phyloP scores from a whole-genome alignment of 2,888 invertebrate species.

The Serrognathus titanus region DNA sequence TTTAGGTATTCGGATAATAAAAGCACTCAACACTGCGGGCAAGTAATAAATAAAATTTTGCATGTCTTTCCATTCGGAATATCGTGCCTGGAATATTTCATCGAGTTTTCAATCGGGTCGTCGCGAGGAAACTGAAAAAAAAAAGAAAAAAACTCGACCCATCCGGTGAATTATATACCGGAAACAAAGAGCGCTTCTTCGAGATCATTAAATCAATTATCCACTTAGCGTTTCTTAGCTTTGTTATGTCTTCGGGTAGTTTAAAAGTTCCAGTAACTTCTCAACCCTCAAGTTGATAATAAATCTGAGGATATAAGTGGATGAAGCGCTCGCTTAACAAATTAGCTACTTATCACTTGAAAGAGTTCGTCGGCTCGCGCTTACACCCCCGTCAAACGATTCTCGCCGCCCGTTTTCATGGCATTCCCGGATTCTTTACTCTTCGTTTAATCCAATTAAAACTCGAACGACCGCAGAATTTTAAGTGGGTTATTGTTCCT shows the following conservation, averaged over 20 bases:
- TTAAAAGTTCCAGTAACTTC: slow-evolving; percentile 29
- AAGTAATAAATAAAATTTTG: slow-evolving; percentile 18
- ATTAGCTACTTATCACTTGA: slow-evolving; percentile 48
- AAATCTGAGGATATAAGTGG: slow-evolving; percentile 45
- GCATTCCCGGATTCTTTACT: slow-evolving; percentile 40
- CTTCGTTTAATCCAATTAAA: slow-evolving; percentile 46
- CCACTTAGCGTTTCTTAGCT: slow-evolving; percentile 30
- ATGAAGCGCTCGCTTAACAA: slow-evolving; percentile 47
- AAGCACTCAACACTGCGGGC: slow-evolving; percentile 18
- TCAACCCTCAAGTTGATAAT: slow-evolving; percentile 38
- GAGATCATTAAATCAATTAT: slow-evolving; percentile 34
- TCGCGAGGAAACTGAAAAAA: slow-evolving; percentile 13
- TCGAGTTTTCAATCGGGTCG: slow-evolving; percentile 19
- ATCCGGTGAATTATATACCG: slow-evolving; percentile 7
- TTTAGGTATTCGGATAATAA: slow-evolving; percentile 19
- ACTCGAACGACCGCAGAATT: slow-evolving; percentile 44
- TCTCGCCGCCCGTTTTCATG: slow-evolving; percentile 26
- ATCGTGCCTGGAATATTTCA: slow-evolving; percentile 14
- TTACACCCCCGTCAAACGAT: slow-evolving; percentile 20
- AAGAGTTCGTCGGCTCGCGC: slow-evolving; percentile 34
- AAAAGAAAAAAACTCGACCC: slow-evolving; percentile 20
- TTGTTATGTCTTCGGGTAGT: slow-evolving; percentile 37
- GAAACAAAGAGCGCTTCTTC: slow-evolving; percentile 9
- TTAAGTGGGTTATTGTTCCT: slow-evolving; percentile 38
- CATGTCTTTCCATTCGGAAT: slow-evolving; percentile 5